Evolutionary conservation across 2,797 vertebrate species (phyloP).

Genomic region (Meriones psammophilus): DNA sequence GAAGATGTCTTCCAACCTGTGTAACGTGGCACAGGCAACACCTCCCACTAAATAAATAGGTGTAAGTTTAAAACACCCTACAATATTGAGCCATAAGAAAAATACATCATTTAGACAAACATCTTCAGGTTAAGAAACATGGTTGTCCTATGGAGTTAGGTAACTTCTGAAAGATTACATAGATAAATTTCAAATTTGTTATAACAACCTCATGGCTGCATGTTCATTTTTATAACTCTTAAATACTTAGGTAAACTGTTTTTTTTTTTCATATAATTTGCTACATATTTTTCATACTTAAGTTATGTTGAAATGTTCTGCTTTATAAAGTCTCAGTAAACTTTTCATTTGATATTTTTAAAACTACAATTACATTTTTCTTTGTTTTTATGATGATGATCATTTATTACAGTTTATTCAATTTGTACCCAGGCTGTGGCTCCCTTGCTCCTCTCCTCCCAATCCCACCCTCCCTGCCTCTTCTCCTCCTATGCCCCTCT

Average conservation of each 20-base stretch:
- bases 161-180: neutral
- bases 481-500: too few relatives aligned
- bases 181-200: neutral
- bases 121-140: slow-evolving; percentile 39
- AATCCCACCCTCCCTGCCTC: too few relatives aligned
- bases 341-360: slow-evolving; percentile 14
- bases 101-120: neutral
- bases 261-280: slow-evolving; percentile 23
- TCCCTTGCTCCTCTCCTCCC: too few relatives aligned
- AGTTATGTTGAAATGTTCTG: slow-evolving; percentile 20
- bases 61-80: neutral
- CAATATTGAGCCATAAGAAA: neutral
- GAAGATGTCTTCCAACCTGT: neutral
- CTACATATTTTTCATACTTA: neutral
- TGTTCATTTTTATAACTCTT: slow-evolving; percentile 15
- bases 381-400: too few relatives aligned
- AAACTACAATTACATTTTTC: too few relatives aligned
- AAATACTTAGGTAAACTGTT: neutral
- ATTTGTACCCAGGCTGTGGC: too few relatives aligned
- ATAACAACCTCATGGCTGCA: neutral
- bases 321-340: neutral
- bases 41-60: neutral
- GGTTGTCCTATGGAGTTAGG: neutral
- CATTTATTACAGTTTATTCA: too few relatives aligned
- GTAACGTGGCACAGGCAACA: neutral